Conservation (phyloP, 2,113 vertebrate genomes). For the Nanger granti region DNA sequence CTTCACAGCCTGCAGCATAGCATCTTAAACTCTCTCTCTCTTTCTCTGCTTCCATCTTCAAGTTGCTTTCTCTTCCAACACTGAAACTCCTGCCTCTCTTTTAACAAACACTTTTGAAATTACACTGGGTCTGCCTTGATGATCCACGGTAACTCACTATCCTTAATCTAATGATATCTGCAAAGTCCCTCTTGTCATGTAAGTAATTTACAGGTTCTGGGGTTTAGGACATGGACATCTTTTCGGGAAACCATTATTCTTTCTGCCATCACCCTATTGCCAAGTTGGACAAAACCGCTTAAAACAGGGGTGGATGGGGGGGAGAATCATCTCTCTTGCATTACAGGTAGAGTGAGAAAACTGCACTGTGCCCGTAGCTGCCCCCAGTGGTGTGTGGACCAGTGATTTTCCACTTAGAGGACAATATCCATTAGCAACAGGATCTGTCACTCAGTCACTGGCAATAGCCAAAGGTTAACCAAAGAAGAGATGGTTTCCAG, state of each 20-base stretch:
- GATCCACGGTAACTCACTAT: background rate
- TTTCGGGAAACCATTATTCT: background rate
- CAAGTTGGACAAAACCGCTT: background rate
- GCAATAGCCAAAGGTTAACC: background rate
- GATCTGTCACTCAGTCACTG: background rate
- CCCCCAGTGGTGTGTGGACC: background rate
- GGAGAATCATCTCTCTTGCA: background rate
- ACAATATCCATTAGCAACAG: slow-evolving; percentile 60
- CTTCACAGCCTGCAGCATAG: background rate
- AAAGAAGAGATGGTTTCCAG: background rate
- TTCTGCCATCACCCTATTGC: background rate
- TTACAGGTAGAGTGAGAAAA: slow-evolving; percentile 7
- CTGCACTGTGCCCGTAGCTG: background rate
- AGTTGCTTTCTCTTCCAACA: background rate
- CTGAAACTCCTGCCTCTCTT: background rate
- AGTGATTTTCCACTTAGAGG: slow-evolving; percentile 73
- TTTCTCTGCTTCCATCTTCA: background rate
- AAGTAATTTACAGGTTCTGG: background rate
- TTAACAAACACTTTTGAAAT: background rate
- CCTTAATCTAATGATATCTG: background rate
- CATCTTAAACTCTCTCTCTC: background rate
- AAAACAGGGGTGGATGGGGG: background rate
- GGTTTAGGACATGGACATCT: background rate
- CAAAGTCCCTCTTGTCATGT: background rate
- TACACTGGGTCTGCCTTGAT: background rate